Evolutionary conservation across 2,113 vertebrate genomes (phyloP).

Genomic region (Electrona antarctica): DNA sequence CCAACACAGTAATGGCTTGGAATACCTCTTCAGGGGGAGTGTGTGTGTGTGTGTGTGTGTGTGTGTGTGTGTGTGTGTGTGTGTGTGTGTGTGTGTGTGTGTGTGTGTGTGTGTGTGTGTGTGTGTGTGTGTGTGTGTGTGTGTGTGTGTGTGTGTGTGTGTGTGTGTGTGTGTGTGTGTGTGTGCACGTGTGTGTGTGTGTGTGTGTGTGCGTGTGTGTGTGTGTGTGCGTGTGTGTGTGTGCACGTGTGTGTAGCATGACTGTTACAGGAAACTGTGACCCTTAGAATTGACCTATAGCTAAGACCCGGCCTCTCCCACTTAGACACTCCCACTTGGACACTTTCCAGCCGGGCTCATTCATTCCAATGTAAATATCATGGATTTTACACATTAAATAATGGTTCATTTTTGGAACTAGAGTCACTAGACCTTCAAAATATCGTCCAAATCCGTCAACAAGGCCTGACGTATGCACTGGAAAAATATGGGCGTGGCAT

Average conservation of each 20-base stretch:
- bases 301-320: too few species aligned
- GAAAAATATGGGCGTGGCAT: too few species aligned
- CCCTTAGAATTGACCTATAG: too few species aligned
- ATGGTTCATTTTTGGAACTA: too few species aligned
- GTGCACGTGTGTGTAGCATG: too few species aligned
- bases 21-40: conserved; percentile 69
- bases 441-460: too few species aligned
- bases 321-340: too few species aligned
- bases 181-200: conserved; percentile 23
- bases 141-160: background rate
- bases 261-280: background rate
- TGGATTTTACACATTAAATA: too few species aligned
- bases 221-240: conserved; percentile 24
- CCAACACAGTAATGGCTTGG: conserved; percentile 68
- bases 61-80: conserved; percentile 32
- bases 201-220: conserved; percentile 25
- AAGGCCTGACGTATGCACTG: too few species aligned
- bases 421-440: too few species aligned
- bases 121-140: conserved; percentile 1
- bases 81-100: background rate
- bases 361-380: too few species aligned
- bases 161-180: conserved; percentile 39
- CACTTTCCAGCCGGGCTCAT: too few species aligned
- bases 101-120: background rate
- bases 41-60: conserved; percentile 14